These are phyloP conservation scores for Pollenia griseotomentosa DNA, from an alignment of 2,888 invertebrate species.

Conservation along the genomic window DNA sequence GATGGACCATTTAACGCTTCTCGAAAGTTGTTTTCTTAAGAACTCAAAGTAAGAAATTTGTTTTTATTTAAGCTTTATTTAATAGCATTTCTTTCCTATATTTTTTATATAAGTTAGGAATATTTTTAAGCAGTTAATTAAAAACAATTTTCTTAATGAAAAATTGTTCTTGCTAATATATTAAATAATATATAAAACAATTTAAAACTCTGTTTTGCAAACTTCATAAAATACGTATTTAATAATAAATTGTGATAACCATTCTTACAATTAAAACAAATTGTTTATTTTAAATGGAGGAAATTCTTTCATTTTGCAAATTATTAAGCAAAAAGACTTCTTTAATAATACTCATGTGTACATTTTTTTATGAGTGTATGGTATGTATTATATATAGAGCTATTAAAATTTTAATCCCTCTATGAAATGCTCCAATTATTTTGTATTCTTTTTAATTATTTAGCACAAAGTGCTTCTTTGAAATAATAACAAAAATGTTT, in stretches of 20 bases:
- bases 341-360: too few relatives aligned
- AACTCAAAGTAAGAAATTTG: too few relatives aligned
- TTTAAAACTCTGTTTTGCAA: not conserved
- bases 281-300: not conserved
- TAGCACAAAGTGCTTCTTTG: slow-evolving; percentile 5
- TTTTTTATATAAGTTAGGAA: too few relatives aligned
- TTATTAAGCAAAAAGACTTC: too few relatives aligned
- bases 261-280: not conserved
- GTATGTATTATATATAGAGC: not conserved
- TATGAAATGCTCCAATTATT: slow-evolving; percentile 28
- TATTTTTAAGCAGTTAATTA: too few relatives aligned
- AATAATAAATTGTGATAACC: not conserved
- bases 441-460: slow-evolving; percentile 17
- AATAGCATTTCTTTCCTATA: too few relatives aligned
- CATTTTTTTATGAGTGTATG: not conserved
- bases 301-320: slow-evolving; percentile 2
- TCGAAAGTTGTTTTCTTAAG: too few relatives aligned
- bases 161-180: too few relatives aligned
- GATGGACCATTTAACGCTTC: too few relatives aligned
- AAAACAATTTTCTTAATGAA: too few relatives aligned
- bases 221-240: not conserved
- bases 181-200: not conserved
- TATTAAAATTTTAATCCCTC: not conserved
- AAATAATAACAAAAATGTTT: slow-evolving; percentile 1
- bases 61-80: too few relatives aligned